Evolutionary conservation across 2,113 vertebrate species (phyloP).

Genomic region (Coregonus clupeaformis): DNA sequence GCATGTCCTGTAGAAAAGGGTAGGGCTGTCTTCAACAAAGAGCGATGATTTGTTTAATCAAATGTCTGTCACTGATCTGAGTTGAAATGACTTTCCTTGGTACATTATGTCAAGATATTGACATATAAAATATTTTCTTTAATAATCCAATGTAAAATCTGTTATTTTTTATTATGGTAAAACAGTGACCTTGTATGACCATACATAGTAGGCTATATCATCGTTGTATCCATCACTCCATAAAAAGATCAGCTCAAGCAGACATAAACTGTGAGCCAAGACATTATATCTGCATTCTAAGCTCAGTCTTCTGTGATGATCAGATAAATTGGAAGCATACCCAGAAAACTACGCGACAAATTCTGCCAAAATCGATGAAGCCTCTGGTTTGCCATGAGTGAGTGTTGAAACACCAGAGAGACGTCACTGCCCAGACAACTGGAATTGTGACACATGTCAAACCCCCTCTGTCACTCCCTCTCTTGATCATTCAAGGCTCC

Average conservation of each 20-base stretch:
- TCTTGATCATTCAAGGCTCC: background rate
- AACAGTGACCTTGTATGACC: background rate
- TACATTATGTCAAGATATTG: no score
- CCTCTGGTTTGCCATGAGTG: background rate
- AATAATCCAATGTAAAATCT: no score
- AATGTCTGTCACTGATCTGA: no score
- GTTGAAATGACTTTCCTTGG: no score
- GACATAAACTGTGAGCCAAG: background rate
- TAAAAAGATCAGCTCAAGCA: background rate
- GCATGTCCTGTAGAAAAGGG: no score
- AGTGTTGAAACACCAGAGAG: background rate
- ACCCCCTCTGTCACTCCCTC: background rate
- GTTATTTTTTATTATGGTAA: background rate
- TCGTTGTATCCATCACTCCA: background rate
- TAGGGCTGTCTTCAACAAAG: no score
- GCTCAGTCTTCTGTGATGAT: background rate
- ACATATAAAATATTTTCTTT: no score
- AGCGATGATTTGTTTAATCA: no score
- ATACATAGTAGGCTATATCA: background rate
- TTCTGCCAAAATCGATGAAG: background rate
- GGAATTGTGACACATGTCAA: background rate
- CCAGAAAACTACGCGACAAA: background rate
- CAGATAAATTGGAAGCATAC: background rate
- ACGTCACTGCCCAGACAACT: background rate
- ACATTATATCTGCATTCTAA: background rate